Base-by-base conservation (phyloP, 2,113 vertebrate genomes). In the Amphiprion percula region DNA sequence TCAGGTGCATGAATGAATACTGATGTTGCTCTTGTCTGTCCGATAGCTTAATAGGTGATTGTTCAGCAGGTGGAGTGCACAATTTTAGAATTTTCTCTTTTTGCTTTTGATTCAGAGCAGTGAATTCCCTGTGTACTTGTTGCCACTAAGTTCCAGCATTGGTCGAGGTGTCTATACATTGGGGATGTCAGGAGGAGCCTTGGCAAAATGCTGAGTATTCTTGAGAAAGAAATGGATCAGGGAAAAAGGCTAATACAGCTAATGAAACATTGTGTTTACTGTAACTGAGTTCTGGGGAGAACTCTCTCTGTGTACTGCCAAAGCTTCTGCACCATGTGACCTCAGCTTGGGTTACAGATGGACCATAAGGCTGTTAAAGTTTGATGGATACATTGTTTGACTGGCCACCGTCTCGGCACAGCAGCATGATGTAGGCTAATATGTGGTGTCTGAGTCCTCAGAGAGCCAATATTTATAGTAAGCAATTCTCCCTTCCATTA, bases 401-500 rank as follows among this genome's bases (percentile, higher is more conserved):
- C 60, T 44, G 19, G 77, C 66, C 44, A 37, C 41, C 28, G 74
- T 63, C 68, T 80, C 19, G 2, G 39, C 65, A 65, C 30, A 65
- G 63, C 69, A 21, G 66, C 54, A 41, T 17, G 37, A 77, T 77
- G 33, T 64, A 46, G 67, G 70, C 52, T 82, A 83, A 80, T 64
- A 39, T 68, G 61, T 78, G 30, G 56, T n/a, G 54, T 65, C 37
- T 70, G 67, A 68, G 80, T 84, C 81, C 70, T 72, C 63, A 8
- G 83, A 78, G 81, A 80, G 83, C 37, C 62, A 86, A 77, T 69
- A 81, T 91, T 84, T 89, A 87, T 90, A 85, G 85, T 77, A 79
- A 76, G 68, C 82, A 77, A n/a, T 62, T 80, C 55, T 84, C 58
- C 60, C 19, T 66, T 26, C 49, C 53, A 68, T 33, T 84, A 84